Conservation (phyloP, 1,140 invertebrate species). For the Schlechtendalia chinensis region DNA sequence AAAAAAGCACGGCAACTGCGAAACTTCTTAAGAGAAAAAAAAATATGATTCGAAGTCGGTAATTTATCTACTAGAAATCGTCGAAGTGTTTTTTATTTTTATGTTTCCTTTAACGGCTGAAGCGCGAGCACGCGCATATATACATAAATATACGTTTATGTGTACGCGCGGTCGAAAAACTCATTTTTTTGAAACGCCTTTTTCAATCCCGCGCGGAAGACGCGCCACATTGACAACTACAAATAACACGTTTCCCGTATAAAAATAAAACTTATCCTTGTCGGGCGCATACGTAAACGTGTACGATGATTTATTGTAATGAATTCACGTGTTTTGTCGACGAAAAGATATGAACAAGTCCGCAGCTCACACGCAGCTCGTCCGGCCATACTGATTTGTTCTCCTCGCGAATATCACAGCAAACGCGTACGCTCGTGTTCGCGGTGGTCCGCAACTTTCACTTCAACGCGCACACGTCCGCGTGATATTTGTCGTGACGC, state of each 20-base stretch:
- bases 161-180: conserved; percentile 18
- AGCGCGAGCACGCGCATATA: no score
- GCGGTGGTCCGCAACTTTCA: no score
- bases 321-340: conserved; percentile 1
- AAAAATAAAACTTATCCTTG: conserved; percentile 30
- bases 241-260: conserved; percentile 22
- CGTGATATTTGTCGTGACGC: no score
- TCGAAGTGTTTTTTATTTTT: conserved; percentile 13
- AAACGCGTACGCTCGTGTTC: no score
- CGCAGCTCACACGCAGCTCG: no score
- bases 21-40: conserved; percentile 5
- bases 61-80: conserved; percentile 41
- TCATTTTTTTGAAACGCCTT: conserved; percentile 10
- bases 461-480: no score
- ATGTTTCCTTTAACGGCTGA: conserved; percentile 23
- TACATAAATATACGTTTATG: no score
- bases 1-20: neutral
- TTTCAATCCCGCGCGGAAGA: conserved; percentile 28
- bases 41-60: conserved; percentile 25
- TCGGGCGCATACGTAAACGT: neutral
- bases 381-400: no score
- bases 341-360: no score
- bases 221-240: conserved; percentile 27
- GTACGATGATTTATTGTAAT: conserved; percentile 26
- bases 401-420: no score